phyloP scores from a whole-genome alignment of 1,140 invertebrate genomes.

The Bombus turneri region DNA sequence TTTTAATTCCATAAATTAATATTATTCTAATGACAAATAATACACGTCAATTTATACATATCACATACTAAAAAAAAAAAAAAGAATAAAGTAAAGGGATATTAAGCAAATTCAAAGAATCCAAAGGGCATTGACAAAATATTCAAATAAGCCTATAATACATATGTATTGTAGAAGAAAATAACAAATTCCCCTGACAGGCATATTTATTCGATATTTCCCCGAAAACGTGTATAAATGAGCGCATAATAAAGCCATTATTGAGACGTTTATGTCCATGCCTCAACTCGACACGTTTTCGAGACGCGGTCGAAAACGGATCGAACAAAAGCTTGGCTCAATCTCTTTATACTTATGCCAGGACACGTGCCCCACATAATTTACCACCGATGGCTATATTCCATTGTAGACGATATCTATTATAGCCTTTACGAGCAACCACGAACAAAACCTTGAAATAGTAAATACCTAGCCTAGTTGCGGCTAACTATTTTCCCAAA shows the following conservation, averaged over 20 bases:
- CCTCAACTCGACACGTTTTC: conserved; percentile 31
- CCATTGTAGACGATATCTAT: conserved; percentile 75
- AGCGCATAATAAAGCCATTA: conserved; percentile 75
- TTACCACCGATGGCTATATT: conserved; percentile 77
- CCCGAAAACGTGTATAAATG: conserved; percentile 36
- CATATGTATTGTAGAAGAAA: neutral
- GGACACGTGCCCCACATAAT: conserved; percentile 77
- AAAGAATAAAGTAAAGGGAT: neutral
- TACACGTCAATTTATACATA: too few species aligned
- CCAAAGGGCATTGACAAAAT: neutral
- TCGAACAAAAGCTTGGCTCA: conserved; percentile 68
- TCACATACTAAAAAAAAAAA: neutral
- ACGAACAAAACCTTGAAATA: conserved; percentile 64
- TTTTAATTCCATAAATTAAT: too few species aligned
- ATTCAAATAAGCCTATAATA: neutral
- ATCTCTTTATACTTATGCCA: conserved; percentile 75
- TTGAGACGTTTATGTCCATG: conserved; percentile 66
- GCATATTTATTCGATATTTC: neutral
- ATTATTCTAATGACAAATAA: too few species aligned
- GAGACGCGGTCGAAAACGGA: conserved; percentile 31
- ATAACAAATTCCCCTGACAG: neutral
- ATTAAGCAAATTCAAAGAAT: neutral
- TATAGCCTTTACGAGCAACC: conserved; percentile 67
- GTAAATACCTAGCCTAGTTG: conserved; percentile 59
- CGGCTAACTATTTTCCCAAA: conserved; percentile 53